These are phyloP conservation scores for Drosophila sordidapex DNA, from an alignment of 2,888 invertebrate species.

Conservation along the genomic window DNA sequence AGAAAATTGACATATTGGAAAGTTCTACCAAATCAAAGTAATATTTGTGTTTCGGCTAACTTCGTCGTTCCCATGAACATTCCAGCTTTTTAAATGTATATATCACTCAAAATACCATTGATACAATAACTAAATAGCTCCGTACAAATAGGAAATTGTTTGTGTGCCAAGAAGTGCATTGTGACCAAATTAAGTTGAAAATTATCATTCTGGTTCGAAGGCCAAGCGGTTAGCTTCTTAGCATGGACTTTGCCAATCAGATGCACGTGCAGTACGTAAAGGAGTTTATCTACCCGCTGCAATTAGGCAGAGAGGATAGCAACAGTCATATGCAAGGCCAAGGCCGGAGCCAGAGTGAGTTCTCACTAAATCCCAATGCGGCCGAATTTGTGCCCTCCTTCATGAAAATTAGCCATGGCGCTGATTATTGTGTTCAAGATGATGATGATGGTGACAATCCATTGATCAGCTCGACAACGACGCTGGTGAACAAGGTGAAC, in stretches of 20 bases:
- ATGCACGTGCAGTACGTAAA: constrained; percentile 27
- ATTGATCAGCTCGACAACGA: constrained; percentile 48
- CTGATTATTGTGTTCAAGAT: neutral
- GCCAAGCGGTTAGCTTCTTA: constrained; percentile 1
- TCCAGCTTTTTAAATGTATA: constrained; percentile 25
- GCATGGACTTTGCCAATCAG: constrained; percentile 28
- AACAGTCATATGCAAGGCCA: constrained; percentile 5
- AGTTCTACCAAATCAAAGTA: constrained; percentile 19
- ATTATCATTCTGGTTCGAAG: constrained; percentile 10
- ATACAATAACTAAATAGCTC: constrained; percentile 34
- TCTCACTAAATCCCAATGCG: constrained; percentile 60
- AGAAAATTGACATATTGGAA: constrained; percentile 2
- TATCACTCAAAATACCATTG: constrained; percentile 38
- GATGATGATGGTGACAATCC: neutral
- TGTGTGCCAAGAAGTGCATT: constrained; percentile 24
- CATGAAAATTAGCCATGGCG: constrained; percentile 14
- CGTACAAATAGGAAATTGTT: constrained; percentile 45
- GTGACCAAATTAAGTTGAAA: constrained; percentile 41
- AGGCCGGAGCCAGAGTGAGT: constrained; percentile 26
- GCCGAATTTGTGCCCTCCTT: constrained; percentile 61
- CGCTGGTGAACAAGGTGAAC: constrained; percentile 20
- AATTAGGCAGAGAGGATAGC: constrained; percentile 23
- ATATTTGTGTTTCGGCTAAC: constrained; percentile 47
- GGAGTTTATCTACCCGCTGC: constrained; percentile 30
- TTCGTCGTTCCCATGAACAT: constrained; percentile 11